These are phyloP conservation scores for Etheostoma spectabile DNA, from an alignment of 2,113 vertebrate genomes.

Conservation along the genomic window DNA sequence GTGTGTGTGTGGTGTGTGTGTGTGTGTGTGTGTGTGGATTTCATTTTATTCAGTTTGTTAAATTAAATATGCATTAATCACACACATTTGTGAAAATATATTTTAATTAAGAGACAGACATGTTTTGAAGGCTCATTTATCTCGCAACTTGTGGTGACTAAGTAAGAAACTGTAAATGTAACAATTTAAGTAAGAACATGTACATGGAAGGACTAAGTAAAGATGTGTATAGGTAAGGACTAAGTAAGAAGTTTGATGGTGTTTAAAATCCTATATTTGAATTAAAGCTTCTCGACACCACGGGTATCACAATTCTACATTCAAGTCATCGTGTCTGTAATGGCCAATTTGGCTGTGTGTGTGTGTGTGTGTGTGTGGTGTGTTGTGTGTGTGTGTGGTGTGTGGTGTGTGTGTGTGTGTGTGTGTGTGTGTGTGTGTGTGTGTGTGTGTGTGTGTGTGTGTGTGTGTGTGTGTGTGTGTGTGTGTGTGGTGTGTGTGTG, in stretches of 20 bases:
- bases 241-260: not conserved
- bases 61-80: conserved; percentile 9
- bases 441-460: too few relatives aligned
- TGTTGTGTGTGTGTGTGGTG: too few relatives aligned
- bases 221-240: too few relatives aligned
- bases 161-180: not conserved
- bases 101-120: not conserved
- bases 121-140: not conserved
- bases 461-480: too few relatives aligned
- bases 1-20: not conserved
- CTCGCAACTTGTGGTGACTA: not conserved
- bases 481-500: too few relatives aligned
- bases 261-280: not conserved
- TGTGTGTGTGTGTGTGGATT: conserved; percentile 3
- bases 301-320: not conserved
- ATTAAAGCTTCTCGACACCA: not conserved
- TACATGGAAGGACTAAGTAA: too few relatives aligned
- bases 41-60: conserved; percentile 8
- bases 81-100: not conserved
- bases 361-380: too few relatives aligned
- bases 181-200: too few relatives aligned
- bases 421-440: too few relatives aligned
- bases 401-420: too few relatives aligned
- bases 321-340: too few relatives aligned
- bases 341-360: too few relatives aligned